Evolutionary conservation across 1,140 invertebrate genomes (phyloP), one percentile per base, ranked within the genome.

Genomic region (Drosophila sp.): DNA sequence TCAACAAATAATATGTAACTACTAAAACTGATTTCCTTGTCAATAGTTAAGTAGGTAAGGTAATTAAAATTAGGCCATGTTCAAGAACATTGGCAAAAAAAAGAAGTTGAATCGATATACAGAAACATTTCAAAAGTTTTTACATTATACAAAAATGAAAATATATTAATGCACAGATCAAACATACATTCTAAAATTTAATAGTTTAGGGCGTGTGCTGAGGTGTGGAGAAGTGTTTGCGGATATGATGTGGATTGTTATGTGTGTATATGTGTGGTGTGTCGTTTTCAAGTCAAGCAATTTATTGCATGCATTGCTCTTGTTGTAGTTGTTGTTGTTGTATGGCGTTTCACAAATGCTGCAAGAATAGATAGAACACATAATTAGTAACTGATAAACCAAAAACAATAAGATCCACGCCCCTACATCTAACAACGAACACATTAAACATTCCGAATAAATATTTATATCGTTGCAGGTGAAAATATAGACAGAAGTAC

Each of bases 281-380:
- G 35, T 38, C 10, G 33, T 35, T 35, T 76, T 75, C 61, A 72
- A 62, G 68, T 72, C 65, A 62, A 27, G 65, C 79, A 79, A 76
- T 80, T 68, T 3, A 38, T 38, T 81, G 79, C 82, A 85, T 85
- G 82, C 82, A 85, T 82, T 86, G 82, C 65, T 74, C 70, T 74
- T 58, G 69, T 85, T 74, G 77, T 57, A 60, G 35, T 58, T 50
- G 30, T 62, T 70, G 35, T 60, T 69, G 41, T 62, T 69, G 66
- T 85, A 75, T 76, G 63, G 68, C 70, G 83, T 70, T 81, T 85
- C 82, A 82, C 83, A 87, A 82, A 79, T 87, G 82, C 83, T 86
- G 82, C 54, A 86, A 86, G 58, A 70, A 87, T 66, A 86, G 66
- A 76, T 69, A 57, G 56, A 57, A 60, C 41, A 33, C 3, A 41